A percentile compares a stretch with the other conserved stretches of the same genome.
Evolutionary conservation across 2,888 invertebrate species (phyloP).

Genomic region (Cerastis rubricosa): DNA sequence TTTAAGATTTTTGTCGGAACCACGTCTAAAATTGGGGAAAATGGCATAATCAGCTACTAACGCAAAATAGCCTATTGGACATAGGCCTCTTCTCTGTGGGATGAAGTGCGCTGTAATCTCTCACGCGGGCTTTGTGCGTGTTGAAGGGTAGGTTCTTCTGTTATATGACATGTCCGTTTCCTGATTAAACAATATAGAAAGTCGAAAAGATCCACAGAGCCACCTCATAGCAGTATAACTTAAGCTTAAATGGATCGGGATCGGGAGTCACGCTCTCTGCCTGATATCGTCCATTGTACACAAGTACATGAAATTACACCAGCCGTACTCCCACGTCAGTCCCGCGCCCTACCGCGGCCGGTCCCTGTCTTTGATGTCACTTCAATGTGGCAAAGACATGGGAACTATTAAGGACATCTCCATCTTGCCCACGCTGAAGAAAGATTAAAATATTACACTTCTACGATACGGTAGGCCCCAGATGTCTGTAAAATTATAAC

Average conservation of each 20-base stretch:
- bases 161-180: neutral
- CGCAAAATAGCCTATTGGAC: neutral
- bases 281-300: too few relatives aligned
- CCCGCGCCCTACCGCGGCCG: too few relatives aligned
- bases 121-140: neutral
- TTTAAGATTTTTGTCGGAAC: neutral
- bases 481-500: neutral
- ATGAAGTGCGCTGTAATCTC: neutral
- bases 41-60: neutral
- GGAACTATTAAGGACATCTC: neutral
- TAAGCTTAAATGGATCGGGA: too few relatives aligned
- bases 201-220: neutral
- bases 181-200: neutral
- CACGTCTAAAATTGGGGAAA: neutral
- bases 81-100: neutral
- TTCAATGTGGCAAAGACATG: neutral
- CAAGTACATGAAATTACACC: too few relatives aligned
- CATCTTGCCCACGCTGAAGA: too few relatives aligned
- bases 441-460: too few relatives aligned
- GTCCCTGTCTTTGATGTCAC: too few relatives aligned
- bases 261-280: too few relatives aligned
- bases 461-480: neutral
- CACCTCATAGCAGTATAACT: neutral
- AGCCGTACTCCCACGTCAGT: too few relatives aligned
- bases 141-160: neutral